phyloP scores from a whole-genome alignment of 2,888 invertebrate genomes.

The Acanthosoma haemorrhoidale region DNA sequence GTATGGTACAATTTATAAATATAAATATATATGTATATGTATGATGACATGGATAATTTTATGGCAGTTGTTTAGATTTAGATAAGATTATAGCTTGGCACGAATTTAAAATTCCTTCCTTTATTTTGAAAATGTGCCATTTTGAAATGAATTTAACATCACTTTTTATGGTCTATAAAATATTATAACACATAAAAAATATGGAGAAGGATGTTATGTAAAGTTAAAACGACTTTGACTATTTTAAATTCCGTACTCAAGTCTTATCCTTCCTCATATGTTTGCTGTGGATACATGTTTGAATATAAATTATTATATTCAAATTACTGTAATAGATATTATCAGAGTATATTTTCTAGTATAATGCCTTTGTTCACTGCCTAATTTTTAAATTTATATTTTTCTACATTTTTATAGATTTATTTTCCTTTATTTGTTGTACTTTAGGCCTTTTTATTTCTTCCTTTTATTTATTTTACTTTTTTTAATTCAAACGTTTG shows the following conservation, averaged over 20 bases:
- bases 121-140: constrained; percentile 21
- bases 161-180: constrained; percentile 24
- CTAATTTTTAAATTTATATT: constrained; percentile 29
- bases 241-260: neutral
- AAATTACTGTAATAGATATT: constrained; percentile 5
- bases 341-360: constrained; percentile 27
- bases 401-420: constrained; percentile 23
- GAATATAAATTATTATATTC: neutral
- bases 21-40: constrained; percentile 27
- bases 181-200: constrained; percentile 3
- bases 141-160: constrained; percentile 20
- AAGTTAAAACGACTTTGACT: neutral
- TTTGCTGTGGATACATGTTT: neutral
- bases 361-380: constrained; percentile 27
- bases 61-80: constrained; percentile 24
- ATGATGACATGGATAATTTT: constrained; percentile 19
- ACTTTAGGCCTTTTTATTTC: neutral
- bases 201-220: constrained; percentile 9
- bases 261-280: neutral
- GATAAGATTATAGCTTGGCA: constrained; percentile 23
- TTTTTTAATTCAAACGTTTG: neutral
- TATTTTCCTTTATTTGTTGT: neutral
- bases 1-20: constrained; percentile 33
- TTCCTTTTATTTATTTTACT: neutral
- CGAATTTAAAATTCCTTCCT: constrained; percentile 6